phyloP scores from a whole-genome alignment of 2,888 invertebrate genomes.

The Synergus laeviventris region DNA sequence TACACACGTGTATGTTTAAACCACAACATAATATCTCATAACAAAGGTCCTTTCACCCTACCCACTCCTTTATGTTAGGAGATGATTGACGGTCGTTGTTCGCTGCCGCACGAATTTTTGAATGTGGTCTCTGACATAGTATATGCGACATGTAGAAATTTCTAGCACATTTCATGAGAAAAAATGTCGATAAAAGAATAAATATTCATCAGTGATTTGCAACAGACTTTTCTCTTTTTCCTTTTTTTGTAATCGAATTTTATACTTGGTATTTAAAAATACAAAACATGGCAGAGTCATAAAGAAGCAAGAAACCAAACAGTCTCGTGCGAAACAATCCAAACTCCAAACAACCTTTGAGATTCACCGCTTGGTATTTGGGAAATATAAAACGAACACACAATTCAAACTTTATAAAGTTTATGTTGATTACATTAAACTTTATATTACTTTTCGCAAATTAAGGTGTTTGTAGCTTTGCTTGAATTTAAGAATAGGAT shows the following conservation, averaged over 20 bases:
- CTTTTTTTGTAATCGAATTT: background rate
- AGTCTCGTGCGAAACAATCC: constrained; percentile 4
- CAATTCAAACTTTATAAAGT: background rate
- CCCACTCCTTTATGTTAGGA: constrained; percentile 51
- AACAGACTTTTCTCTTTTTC: background rate
- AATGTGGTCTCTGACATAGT: constrained; percentile 16
- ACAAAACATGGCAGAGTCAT: constrained; percentile 1
- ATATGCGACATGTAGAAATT: constrained; percentile 32
- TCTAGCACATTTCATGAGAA: constrained; percentile 6
- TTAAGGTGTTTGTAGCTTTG: background rate
- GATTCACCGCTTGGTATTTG: background rate
- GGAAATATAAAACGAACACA: constrained; percentile 8
- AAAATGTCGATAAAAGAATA: background rate
- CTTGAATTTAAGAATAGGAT: background rate
- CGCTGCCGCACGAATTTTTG: constrained; percentile 49
- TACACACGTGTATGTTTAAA: constrained; percentile 53
- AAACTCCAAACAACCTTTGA: constrained; percentile 6
- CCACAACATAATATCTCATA: constrained; percentile 55
- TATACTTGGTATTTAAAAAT: background rate
- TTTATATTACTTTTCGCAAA: background rate
- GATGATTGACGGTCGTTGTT: constrained; percentile 64
- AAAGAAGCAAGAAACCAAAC: background rate
- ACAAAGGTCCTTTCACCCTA: constrained; percentile 58
- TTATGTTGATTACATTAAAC: too few relatives aligned
- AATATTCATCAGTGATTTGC: background rate